These are phyloP conservation scores for Meloidogyne exigua DNA, from an alignment of 1,140 invertebrate species.

Conservation along the genomic window DNA sequence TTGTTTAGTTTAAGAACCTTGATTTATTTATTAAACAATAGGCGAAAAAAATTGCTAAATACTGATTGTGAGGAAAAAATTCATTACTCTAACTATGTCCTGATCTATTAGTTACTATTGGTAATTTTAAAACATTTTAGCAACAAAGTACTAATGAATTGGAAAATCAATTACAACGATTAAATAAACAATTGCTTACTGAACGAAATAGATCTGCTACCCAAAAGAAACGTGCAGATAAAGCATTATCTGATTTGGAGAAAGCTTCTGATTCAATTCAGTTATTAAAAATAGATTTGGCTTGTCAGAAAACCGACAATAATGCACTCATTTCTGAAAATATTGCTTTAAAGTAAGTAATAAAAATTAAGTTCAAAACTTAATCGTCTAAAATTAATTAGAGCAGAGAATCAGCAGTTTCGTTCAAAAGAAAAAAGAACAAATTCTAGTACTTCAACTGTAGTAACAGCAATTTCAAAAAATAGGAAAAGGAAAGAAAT, in stretches of 20 bases:
- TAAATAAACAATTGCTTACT: conserved; percentile 27
- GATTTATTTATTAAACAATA: no score
- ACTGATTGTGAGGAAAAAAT: no score
- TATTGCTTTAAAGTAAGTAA: conserved; percentile 38
- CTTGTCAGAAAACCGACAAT: conserved; percentile 42
- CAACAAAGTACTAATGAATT: conserved; percentile 12
- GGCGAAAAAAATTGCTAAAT: no score
- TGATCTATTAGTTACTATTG: no score
- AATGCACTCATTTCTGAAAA: conserved; percentile 41
- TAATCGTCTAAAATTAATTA: conserved; percentile 26
- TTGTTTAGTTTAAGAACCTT: no score
- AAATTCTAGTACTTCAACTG: not conserved
- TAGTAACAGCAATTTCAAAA: not conserved
- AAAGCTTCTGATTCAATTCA: conserved; percentile 33
- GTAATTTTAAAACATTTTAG: not conserved
- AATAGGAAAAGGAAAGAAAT: conserved; percentile 6
- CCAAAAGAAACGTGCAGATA: conserved; percentile 36
- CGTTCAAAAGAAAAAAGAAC: conserved; percentile 16
- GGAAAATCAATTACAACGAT: conserved; percentile 26
- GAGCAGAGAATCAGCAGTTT: conserved; percentile 33
- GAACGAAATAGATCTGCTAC: conserved; percentile 29
- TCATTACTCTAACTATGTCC: no score
- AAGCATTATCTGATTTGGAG: conserved; percentile 35
- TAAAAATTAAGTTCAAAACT: not conserved
- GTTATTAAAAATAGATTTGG: conserved; percentile 36